Conservation (phyloP, 2,113 vertebrate genomes). For the Grallaria varia region DNA sequence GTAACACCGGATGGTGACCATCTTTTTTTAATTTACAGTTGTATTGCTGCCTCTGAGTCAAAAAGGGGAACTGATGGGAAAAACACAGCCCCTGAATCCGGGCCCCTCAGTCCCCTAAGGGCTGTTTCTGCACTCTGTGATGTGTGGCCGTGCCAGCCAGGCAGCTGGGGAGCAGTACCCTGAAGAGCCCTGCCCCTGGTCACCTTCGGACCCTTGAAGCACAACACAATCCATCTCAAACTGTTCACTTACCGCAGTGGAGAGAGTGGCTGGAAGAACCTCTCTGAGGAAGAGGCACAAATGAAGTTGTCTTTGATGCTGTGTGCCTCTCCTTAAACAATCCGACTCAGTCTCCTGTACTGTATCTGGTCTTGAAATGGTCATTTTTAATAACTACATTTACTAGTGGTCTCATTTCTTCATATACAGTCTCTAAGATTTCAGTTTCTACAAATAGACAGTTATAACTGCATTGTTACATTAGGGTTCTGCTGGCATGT, state of each 20-base stretch:
- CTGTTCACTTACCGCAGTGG: fast-evolving
- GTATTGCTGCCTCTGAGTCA: background rate
- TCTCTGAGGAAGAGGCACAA: background rate
- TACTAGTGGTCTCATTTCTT: background rate
- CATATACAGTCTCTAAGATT: background rate
- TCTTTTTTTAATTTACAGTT: background rate
- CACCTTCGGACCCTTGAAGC: background rate
- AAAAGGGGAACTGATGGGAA: background rate
- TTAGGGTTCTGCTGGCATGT: background rate
- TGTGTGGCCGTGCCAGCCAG: fast-evolving
- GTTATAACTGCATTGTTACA: background rate
- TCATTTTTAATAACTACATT: background rate
- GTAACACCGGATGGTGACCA: background rate
- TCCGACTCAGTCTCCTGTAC: background rate
- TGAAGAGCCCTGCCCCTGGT: fast-evolving
- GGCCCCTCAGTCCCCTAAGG: background rate
- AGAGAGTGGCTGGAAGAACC: background rate
- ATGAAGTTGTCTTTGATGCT: background rate
- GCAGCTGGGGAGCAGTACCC: background rate
- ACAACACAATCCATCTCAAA: background rate
- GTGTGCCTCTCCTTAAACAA: background rate
- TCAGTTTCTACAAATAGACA: background rate
- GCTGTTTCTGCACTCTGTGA: fast-evolving
- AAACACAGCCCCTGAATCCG: background rate
- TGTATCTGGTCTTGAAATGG: fast-evolving